Evolutionary conservation across 2,797 vertebrate species (phyloP).

Genomic region (Lagodon rhomboides): DNA sequence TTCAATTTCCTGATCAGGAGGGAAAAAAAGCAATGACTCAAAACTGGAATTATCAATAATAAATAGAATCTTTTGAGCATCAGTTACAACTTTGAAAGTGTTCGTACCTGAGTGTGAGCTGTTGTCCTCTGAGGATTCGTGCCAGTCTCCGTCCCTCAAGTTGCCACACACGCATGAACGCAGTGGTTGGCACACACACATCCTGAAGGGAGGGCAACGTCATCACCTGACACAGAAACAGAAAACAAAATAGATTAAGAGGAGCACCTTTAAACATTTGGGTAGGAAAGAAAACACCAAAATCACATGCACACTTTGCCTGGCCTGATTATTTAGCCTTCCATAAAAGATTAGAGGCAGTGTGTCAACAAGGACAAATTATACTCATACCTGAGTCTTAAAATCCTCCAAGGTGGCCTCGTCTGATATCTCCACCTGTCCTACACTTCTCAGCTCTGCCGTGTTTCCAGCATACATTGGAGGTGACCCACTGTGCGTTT

Average conservation of each 20-base stretch:
- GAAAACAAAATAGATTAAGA: background rate
- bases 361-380: too few species aligned
- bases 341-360: too few species aligned
- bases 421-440: constrained; percentile 90
- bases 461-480: constrained; percentile 35
- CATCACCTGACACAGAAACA: constrained; percentile 83
- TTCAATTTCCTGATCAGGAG: constrained; percentile 89
- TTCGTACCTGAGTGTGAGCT: constrained; percentile 85
- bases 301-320: background rate
- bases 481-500: background rate
- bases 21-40: constrained; percentile 26
- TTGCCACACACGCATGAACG: constrained; percentile 92
- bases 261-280: background rate
- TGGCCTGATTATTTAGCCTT: too few species aligned
- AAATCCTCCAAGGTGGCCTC: constrained; percentile 91
- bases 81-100: background rate
- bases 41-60: background rate
- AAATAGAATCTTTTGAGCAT: background rate
- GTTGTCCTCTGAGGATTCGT: constrained; percentile 87
- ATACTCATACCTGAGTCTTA: constrained; percentile 89
- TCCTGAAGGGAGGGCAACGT: constrained; percentile 86
- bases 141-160: constrained; percentile 84
- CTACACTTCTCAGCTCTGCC: constrained; percentile 80
- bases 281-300: background rate
- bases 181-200: constrained; percentile 80